phyloP scores from a whole-genome alignment of 1,140 invertebrate genomes.

The Sycophila sp. region DNA sequence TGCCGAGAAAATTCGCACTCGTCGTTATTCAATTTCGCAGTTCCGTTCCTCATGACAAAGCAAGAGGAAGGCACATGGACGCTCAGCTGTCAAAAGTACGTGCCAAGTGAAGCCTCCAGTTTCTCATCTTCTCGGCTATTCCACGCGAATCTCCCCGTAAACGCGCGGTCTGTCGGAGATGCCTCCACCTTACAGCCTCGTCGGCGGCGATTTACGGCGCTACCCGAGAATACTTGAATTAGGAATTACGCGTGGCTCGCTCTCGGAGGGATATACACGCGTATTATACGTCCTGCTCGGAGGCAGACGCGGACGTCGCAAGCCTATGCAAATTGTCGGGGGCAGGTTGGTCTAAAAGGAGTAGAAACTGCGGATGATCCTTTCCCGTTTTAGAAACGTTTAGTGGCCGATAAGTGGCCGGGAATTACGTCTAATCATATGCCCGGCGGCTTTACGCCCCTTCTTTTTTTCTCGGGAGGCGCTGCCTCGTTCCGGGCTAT shows the following conservation, averaged over 20 bases:
- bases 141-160: constrained; percentile 34
- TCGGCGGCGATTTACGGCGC: neutral
- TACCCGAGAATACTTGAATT: constrained; percentile 19
- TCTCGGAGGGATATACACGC: too few species aligned
- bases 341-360: neutral
- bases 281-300: neutral
- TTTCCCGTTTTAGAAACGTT: constrained; percentile 35
- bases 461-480: neutral
- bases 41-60: too few species aligned
- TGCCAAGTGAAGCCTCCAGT: too few species aligned
- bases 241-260: constrained; percentile 12
- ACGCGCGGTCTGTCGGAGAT: neutral
- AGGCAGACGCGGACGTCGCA: neutral
- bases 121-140: neutral
- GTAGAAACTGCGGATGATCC: neutral
- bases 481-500: constrained; percentile 1
- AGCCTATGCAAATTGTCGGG: constrained; percentile 8
- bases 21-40: too few species aligned
- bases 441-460: neutral
- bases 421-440: constrained; percentile 21
- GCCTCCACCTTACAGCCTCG: neutral
- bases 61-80: too few species aligned
- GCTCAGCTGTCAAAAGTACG: too few species aligned
- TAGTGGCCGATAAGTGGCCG: constrained; percentile 25
- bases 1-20: too few species aligned